These are phyloP conservation scores for Pseudobourletiella spinata DNA, from an alignment of 1,140 invertebrate genomes.

Conservation along the genomic window DNA sequence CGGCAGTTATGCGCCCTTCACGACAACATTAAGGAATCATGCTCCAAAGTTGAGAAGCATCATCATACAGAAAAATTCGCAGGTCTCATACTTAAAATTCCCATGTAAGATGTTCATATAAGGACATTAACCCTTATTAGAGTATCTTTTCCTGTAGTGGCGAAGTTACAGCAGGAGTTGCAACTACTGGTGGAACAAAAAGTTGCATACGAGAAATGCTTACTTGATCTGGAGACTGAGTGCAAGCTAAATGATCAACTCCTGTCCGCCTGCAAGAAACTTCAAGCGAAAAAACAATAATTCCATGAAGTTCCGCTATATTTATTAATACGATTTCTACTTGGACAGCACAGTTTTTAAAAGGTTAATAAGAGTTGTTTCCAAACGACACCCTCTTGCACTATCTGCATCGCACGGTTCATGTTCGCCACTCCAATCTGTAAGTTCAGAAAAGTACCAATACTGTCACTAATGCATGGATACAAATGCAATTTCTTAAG, in stretches of 20 bases:
- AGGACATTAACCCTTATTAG: not conserved
- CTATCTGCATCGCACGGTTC: too few relatives aligned
- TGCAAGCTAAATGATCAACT: constrained; percentile 30
- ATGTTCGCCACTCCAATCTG: too few relatives aligned
- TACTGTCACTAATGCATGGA: too few relatives aligned
- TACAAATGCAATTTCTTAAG: too few relatives aligned
- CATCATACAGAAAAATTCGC: constrained; percentile 23
- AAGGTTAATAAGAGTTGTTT: too few relatives aligned
- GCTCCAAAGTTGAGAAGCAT: constrained; percentile 30
- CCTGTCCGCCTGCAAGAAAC: constrained; percentile 23
- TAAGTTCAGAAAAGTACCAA: too few relatives aligned
- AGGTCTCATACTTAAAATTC: constrained; percentile 5
- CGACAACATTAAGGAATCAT: constrained; percentile 33
- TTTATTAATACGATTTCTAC: too few relatives aligned
- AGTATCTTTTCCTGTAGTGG: constrained; percentile 19
- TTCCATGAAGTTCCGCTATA: too few relatives aligned
- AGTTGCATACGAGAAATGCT: constrained; percentile 34
- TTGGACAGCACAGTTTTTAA: too few relatives aligned
- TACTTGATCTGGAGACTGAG: constrained; percentile 30
- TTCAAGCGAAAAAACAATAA: not conserved
- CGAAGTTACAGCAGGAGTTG: constrained; percentile 26
- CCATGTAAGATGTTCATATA: not conserved
- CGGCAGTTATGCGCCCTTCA: constrained; percentile 20
- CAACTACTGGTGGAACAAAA: constrained; percentile 31
- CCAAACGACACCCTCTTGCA: too few relatives aligned